A percentile compares a stretch with the other conserved stretches of the same genome.
Conservation (phyloP, 2,888 invertebrate genomes). For the Clusia tigrina region DNA sequence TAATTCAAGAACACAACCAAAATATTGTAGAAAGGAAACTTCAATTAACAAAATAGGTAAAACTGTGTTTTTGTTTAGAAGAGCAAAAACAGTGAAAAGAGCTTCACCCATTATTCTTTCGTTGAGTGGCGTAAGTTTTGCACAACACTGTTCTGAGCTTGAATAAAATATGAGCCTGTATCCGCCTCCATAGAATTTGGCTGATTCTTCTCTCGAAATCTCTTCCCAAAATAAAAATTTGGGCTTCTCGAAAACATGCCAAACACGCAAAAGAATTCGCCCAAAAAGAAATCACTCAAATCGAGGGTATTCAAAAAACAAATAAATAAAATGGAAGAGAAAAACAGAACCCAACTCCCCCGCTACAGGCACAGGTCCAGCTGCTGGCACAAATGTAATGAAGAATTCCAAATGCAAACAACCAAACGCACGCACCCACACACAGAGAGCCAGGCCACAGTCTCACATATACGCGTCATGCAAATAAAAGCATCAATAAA, state of each 20-base stretch:
- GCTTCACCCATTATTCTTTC: too few species aligned
- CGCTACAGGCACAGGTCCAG: too few species aligned
- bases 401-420: neutral
- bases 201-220: neutral
- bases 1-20: too few species aligned
- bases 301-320: neutral
- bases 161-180: too few species aligned
- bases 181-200: too few species aligned
- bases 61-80: too few species aligned
- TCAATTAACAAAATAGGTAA: too few species aligned
- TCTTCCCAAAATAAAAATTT: neutral
- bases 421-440: conserved; percentile 14
- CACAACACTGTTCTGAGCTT: neutral
- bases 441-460: conserved; percentile 21
- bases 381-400: neutral
- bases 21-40: too few species aligned
- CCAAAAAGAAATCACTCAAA: neutral
- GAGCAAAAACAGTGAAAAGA: too few species aligned
- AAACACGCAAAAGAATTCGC: neutral
- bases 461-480: too few species aligned
- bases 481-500: conserved; percentile 21
- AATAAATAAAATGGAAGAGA: conserved; percentile 3
- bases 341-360: neutral
- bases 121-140: too few species aligned
- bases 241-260: neutral